These are phyloP conservation scores for Characodon lateralis DNA, from an alignment of 2,797 vertebrate genomes.

Conservation along the genomic window DNA sequence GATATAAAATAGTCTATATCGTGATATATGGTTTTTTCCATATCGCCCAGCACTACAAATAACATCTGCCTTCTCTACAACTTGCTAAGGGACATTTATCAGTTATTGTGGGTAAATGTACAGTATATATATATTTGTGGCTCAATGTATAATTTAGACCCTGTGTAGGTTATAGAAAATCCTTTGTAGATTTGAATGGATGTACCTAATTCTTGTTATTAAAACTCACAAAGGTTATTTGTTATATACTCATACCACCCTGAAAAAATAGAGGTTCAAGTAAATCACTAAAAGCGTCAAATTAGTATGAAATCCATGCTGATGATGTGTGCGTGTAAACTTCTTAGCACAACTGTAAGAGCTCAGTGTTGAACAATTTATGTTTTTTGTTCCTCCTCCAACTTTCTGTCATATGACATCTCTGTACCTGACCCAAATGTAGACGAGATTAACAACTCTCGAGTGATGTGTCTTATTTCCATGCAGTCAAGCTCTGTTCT, in stretches of 20 bases:
- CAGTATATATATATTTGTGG: neutral
- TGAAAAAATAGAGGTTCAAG: neutral
- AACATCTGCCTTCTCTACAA: no score
- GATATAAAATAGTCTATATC: no score
- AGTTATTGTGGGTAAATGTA: no score
- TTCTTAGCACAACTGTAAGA: neutral
- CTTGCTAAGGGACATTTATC: no score
- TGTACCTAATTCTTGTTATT: neutral
- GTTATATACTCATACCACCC: neutral
- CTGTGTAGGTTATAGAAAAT: neutral
- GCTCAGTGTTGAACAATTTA: neutral
- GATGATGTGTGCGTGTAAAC: neutral
- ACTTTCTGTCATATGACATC: constrained; percentile 16
- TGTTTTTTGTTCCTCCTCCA: constrained; percentile 10
- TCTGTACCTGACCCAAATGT: neutral
- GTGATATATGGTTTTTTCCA: no score
- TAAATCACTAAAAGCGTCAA: neutral
- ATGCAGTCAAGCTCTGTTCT: constrained; percentile 6
- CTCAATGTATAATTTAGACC: neutral
- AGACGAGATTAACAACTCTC: constrained; percentile 1
- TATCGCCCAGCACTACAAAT: no score
- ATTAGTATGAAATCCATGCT: neutral
- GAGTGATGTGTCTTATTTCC: constrained; percentile 2
- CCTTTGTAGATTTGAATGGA: neutral
- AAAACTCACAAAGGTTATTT: neutral